A percentile compares a stretch with the other conserved stretches of the same genome.
Evolutionary conservation across 2,113 vertebrate species (phyloP).

Genomic region (Cyphomyrus plagiostoma): DNA sequence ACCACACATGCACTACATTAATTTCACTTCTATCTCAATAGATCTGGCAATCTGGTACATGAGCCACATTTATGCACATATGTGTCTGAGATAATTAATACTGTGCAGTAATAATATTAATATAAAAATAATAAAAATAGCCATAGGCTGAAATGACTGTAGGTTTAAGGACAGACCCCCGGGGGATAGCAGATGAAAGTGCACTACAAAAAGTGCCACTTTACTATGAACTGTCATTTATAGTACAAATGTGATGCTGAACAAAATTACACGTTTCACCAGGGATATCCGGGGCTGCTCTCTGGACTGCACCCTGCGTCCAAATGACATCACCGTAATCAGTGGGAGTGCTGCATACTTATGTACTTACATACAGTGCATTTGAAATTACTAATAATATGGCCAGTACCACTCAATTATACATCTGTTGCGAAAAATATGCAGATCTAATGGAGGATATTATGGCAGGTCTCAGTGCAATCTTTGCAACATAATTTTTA

Average conservation of each 20-base stretch:
- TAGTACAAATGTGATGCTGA: neutral
- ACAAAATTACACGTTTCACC: neutral
- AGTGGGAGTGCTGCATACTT: neutral
- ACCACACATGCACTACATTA: neutral
- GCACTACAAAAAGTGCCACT: neutral
- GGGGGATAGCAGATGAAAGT: constrained; percentile 5
- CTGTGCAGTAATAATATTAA: neutral
- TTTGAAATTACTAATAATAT: neutral
- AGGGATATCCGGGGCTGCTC: neutral
- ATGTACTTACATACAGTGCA: neutral
- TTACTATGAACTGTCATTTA: neutral
- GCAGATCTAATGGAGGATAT: neutral
- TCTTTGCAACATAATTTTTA: neutral
- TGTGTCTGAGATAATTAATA: constrained; percentile 1
- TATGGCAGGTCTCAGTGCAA: neutral
- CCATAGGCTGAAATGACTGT: neutral
- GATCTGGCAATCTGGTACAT: neutral
- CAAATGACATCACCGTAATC: neutral
- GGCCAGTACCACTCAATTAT: neutral
- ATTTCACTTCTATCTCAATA: neutral
- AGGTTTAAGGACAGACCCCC: neutral
- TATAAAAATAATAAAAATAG: neutral
- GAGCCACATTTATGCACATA: neutral
- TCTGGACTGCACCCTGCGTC: neutral
- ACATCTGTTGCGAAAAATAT: neutral